These are phyloP conservation scores for Loriculus beryllinus DNA, from an alignment of 2,797 vertebrate genomes.

Conservation along the genomic window DNA sequence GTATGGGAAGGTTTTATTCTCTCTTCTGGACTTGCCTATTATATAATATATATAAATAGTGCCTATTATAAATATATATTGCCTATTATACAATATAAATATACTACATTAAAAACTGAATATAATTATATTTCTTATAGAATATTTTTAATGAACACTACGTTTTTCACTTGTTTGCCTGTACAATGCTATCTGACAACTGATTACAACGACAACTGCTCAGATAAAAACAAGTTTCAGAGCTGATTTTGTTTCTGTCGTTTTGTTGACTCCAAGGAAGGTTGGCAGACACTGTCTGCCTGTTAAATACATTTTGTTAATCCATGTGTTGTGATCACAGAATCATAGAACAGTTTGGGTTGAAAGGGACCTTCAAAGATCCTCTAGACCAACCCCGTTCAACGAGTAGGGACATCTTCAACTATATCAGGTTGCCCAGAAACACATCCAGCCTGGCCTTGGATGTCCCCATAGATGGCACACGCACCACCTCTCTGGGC, in stretches of 20 bases:
- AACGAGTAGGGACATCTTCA: background rate
- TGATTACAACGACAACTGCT: background rate
- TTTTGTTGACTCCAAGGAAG: background rate
- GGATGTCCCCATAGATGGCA: background rate
- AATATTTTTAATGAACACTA: background rate
- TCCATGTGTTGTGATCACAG: rapidly evolving
- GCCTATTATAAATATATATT: background rate
- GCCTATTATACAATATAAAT: background rate
- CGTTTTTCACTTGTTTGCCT: background rate
- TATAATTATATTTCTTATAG: too few species aligned
- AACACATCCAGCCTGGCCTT: background rate
- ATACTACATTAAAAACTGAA: background rate
- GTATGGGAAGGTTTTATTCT: background rate
- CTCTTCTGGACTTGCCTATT: background rate
- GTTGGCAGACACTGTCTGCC: background rate
- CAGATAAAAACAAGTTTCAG: background rate
- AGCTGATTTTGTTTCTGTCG: background rate
- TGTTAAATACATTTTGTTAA: background rate
- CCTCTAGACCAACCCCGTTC: background rate
- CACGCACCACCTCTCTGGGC: background rate
- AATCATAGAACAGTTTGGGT: background rate
- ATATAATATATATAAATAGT: background rate
- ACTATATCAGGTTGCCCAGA: background rate
- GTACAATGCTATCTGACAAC: background rate
- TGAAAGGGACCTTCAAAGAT: background rate